Evolutionary conservation across 2,797 vertebrate species (phyloP), one percentile per base, ranked within the genome.

Genomic region (Catharus ustulatus): DNA sequence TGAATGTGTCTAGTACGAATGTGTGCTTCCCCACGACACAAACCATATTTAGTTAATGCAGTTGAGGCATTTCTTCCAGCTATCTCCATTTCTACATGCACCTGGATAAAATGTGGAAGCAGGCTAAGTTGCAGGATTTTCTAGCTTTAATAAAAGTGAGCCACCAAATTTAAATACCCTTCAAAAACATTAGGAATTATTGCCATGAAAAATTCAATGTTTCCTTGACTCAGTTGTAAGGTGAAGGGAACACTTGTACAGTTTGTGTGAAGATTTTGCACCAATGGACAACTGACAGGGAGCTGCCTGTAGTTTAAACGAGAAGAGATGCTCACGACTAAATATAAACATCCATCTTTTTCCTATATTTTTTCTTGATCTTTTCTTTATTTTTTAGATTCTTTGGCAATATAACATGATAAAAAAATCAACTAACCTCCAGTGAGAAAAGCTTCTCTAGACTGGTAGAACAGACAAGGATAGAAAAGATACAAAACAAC

Each of bases 201-300:
- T 64, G 27, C 42, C 20, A 11, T 4, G 17, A 19, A 66, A 73
- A 89, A 38, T 9, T 8, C 23, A 13, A 27, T 0, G 1, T 43
- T 40, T 59, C 42, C 46, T 54, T 18, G 32, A 43, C 36, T 20
- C 0, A 0, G 32, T 58, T 57, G 46, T 38, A 59, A 38, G 19
- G 15, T 1, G 8, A 64, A 74, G 46, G 30, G 13, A 63, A 52
- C 4, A 24, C 15, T 19, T 63, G 17, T 18, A 26, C 10, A 6
- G 15, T 18, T 49, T 59, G 19, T 38, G 58, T 29, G 22, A 61
- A 42, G 15, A 51, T 15, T 61, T 71, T 36, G 27, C 36, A 74
- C 52, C 54, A 74, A 43, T 0, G 0, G 26, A 19, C 13, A 52
- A 48, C 24, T 27, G 51, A 42, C 34, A 59, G 52, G 15, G 30